Percentiles rank a stretch among this genome's conserved stretches.
These are phyloP conservation scores for Formicarius rufipectus DNA, from an alignment of 2,113 vertebrate genomes.

Conservation along the genomic window DNA sequence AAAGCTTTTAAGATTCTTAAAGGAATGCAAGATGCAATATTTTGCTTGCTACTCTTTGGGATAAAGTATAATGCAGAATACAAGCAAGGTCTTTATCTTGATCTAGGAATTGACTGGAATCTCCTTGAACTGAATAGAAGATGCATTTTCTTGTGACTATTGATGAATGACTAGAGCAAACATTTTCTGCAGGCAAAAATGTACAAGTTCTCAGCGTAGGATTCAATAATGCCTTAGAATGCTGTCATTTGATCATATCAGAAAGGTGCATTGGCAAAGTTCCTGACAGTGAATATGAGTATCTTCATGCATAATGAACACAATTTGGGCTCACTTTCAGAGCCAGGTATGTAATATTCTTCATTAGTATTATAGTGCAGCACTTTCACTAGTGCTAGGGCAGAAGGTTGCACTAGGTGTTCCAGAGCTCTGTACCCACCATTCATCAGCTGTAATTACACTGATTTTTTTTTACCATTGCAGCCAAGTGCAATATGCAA, in stretches of 20 bases:
- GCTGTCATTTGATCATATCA: not conserved
- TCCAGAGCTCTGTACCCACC: not conserved
- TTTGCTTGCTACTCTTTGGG: not conserved
- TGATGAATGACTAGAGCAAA: not conserved
- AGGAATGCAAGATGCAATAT: not conserved
- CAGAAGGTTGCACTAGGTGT: not conserved
- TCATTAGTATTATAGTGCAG: not conserved
- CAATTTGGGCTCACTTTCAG: constrained; percentile 6
- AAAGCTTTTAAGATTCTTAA: not conserved
- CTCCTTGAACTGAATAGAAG: not conserved
- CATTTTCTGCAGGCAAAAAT: not conserved
- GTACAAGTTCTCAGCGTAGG: not conserved
- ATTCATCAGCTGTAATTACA: constrained; percentile 50
- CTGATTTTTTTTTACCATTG: constrained; percentile 8
- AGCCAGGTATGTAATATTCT: not conserved
- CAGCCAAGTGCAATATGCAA: constrained; percentile 12
- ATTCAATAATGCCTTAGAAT: not conserved
- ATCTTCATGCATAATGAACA: not conserved
- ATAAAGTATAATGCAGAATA: not conserved
- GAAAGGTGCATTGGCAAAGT: not conserved
- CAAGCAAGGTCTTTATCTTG: not conserved
- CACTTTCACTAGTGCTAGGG: constrained; percentile 12
- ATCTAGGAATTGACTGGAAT: not conserved
- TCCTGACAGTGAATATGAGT: not conserved
- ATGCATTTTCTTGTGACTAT: not conserved